These are phyloP conservation scores for Bostrychus sinensis DNA, from an alignment of 2,113 vertebrate genomes.

Conservation along the genomic window DNA sequence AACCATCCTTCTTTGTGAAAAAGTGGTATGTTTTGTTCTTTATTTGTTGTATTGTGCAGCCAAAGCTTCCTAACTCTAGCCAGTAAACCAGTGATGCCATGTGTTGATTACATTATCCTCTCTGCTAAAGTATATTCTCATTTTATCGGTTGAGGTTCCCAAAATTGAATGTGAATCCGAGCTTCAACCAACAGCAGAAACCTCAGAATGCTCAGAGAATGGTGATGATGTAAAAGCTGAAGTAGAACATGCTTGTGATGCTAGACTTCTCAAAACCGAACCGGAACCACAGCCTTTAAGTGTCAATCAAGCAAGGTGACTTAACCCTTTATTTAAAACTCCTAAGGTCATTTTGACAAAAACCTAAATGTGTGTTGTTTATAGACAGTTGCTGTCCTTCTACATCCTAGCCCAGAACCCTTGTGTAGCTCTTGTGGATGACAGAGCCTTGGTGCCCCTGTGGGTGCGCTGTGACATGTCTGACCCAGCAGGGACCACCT, in stretches of 20 bases:
- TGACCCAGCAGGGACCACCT: constrained; percentile 84
- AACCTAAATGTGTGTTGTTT: constrained; percentile 19
- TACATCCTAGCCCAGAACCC: constrained; percentile 89
- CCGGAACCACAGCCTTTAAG: constrained; percentile 78
- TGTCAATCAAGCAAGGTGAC: constrained; percentile 88
- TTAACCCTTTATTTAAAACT: background rate
- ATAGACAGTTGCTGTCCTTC: constrained; percentile 89
- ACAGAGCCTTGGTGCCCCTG: constrained; percentile 80
- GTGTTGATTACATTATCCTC: no score
- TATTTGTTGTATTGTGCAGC: background rate
- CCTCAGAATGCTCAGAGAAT: constrained; percentile 31
- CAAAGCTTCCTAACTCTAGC: background rate
- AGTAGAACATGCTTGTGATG: constrained; percentile 35
- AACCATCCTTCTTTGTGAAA: constrained; percentile 82
- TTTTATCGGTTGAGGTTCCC: constrained; percentile 60
- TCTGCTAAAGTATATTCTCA: background rate
- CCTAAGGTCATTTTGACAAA: background rate
- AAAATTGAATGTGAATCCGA: constrained; percentile 35
- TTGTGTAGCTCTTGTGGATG: constrained; percentile 68
- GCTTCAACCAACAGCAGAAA: constrained; percentile 38
- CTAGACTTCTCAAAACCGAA: constrained; percentile 29
- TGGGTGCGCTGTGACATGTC: constrained; percentile 91
- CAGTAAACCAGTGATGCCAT: no score
- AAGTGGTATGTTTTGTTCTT: constrained; percentile 78
- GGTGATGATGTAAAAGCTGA: constrained; percentile 35